Evolutionary conservation across 2,113 vertebrate genomes (phyloP).

Genomic region (Trichechus manatus): DNA sequence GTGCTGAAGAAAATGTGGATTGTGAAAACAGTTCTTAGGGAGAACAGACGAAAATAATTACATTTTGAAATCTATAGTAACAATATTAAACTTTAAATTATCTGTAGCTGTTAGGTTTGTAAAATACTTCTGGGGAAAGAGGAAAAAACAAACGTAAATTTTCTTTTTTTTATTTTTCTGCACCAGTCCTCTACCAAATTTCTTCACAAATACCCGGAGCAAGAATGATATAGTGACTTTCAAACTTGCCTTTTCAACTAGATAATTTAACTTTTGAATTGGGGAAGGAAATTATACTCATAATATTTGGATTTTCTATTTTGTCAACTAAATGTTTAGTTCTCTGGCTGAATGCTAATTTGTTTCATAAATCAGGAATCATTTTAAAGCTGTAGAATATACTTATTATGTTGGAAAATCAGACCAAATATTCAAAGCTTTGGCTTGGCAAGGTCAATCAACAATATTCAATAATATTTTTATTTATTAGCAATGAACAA

Average conservation of each 20-base stretch:
- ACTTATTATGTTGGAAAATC: background rate
- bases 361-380: background rate
- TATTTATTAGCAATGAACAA: too few relatives aligned
- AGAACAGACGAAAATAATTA: constrained; percentile 69
- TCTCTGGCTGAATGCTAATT: background rate
- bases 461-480: too few relatives aligned
- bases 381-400: background rate
- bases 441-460: background rate
- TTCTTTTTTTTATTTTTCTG: constrained; percentile 27
- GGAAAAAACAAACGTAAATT: background rate
- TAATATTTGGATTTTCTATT: background rate
- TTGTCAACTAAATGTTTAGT: background rate
- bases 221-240: constrained; percentile 6
- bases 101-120: background rate
- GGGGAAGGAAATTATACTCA: background rate
- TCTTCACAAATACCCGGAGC: background rate
- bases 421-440: background rate
- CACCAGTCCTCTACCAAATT: background rate
- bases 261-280: background rate
- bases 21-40: constrained; percentile 47
- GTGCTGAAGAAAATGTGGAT: constrained; percentile 30
- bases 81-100: constrained; percentile 71
- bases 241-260: background rate
- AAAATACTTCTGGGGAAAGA: constrained; percentile 20
- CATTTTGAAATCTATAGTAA: constrained; percentile 69